A percentile compares a stretch with the other conserved stretches of the same genome.
These are phyloP conservation scores for Pithys albifrons DNA, from an alignment of 2,113 vertebrate species.

Conservation along the genomic window DNA sequence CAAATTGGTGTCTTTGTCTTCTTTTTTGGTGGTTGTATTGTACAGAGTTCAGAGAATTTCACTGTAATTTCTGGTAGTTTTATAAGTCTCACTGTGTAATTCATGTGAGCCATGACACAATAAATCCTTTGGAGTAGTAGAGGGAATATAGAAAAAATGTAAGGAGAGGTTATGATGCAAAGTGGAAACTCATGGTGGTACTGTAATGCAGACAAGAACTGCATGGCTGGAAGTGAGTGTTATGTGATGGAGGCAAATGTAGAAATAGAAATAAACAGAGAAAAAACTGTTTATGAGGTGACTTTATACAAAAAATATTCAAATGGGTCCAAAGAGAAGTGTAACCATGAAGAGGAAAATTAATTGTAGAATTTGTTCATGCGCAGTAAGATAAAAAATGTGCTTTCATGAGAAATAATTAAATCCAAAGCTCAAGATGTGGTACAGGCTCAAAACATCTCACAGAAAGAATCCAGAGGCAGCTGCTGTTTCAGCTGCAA, in stretches of 20 bases:
- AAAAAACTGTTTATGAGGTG: background rate
- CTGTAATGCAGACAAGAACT: background rate
- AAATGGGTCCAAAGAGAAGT: background rate
- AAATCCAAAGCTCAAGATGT: background rate
- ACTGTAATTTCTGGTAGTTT: background rate
- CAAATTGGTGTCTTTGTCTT: background rate
- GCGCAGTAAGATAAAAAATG: background rate
- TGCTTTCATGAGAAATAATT: background rate
- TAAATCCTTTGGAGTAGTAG: background rate
- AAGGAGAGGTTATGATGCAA: background rate
- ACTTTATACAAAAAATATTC: background rate
- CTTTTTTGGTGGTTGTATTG: background rate
- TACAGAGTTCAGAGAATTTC: background rate
- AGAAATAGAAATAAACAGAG: background rate
- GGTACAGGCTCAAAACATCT: background rate
- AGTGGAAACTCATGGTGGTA: background rate
- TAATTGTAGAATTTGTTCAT: background rate
- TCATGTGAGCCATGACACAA: background rate
- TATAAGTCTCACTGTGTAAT: fast-evolving
- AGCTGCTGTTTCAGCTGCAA: background rate
- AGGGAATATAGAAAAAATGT: background rate
- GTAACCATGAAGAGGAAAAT: background rate
- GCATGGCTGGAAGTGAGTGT: background rate
- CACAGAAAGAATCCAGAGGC: background rate
- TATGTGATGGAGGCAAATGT: background rate